Evolutionary conservation across 2,888 invertebrate species (phyloP).

Genomic region (Epinotia demarniana): DNA sequence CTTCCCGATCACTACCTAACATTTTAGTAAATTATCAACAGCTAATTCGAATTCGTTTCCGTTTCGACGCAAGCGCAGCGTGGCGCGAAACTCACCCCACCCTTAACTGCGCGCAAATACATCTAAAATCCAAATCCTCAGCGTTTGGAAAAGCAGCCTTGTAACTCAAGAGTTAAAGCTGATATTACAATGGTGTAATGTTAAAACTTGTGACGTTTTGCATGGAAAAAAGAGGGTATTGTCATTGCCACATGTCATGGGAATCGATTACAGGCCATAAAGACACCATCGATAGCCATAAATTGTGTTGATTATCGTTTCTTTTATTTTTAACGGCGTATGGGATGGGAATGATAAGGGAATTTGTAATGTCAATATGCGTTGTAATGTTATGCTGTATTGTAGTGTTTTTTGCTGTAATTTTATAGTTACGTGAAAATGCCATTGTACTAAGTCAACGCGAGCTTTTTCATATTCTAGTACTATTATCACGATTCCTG

Average conservation of each 20-base stretch:
- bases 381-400: conserved; percentile 26
- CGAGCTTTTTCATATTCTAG: not conserved
- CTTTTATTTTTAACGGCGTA: conserved; percentile 41
- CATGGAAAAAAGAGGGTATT: not conserved
- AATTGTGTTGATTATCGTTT: conserved; percentile 43
- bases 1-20: conserved; percentile 14
- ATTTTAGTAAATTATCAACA: conserved; percentile 22
- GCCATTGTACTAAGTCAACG: not conserved
- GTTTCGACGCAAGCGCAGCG: conserved; percentile 19
- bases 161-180: not conserved
- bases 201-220: not conserved
- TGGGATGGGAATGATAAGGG: conserved; percentile 34
- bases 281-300: conserved; percentile 44
- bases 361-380: conserved; percentile 25
- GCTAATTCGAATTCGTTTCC: conserved; percentile 38
- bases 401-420: conserved; percentile 20
- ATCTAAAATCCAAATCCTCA: not conserved
- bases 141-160: not conserved
- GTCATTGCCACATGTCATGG: conserved; percentile 45
- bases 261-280: conserved; percentile 45
- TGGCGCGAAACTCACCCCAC: conserved; percentile 39
- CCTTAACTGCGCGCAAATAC: not conserved
- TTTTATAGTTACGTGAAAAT: conserved; percentile 13
- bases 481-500: no score
- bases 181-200: not conserved